A percentile compares a stretch with the other conserved stretches of the same genome.
Evolutionary conservation across 2,888 invertebrate species (phyloP).

Genomic region (Amorpha juglandis): DNA sequence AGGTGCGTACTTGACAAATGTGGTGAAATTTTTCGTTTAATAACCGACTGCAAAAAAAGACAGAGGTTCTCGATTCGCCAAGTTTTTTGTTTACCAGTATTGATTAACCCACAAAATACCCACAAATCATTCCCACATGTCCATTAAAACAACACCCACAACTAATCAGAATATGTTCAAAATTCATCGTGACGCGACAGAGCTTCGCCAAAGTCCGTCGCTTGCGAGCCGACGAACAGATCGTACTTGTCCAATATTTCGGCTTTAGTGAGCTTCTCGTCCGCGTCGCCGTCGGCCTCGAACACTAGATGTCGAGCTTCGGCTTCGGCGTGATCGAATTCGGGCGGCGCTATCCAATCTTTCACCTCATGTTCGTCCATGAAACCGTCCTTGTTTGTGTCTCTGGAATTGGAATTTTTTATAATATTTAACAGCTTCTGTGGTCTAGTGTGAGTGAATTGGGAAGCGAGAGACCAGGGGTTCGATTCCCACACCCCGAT

Average conservation of each 20-base stretch:
- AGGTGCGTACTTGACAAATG: no score
- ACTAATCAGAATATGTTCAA: conserved; percentile 66
- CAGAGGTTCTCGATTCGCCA: no score
- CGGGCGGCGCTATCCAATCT: conserved; percentile 97
- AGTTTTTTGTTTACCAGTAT: no score
- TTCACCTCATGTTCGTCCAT: conserved; percentile 95
- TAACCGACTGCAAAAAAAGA: no score
- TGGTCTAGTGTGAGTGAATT: no score
- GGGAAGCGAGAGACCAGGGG: no score
- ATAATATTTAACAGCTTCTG: conserved; percentile 16
- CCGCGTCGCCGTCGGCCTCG: conserved; percentile 96
- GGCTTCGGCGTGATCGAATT: conserved; percentile 98
- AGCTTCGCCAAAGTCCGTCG: conserved; percentile 99
- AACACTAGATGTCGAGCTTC: conserved; percentile 97
- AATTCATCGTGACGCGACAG: conserved; percentile 98
- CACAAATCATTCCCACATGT: no score
- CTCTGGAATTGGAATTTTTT: conserved; percentile 73
- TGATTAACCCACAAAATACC: no score
- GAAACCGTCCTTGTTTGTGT: conserved; percentile 94
- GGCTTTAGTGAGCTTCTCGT: conserved; percentile 93
- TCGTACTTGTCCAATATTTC: conserved; percentile 98
- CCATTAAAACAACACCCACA: background rate
- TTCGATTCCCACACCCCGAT: no score
- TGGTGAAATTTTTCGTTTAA: no score
- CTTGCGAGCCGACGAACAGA: conserved; percentile 98